phyloP scores from a whole-genome alignment of 2,888 invertebrate species.

The Serripes groenlandicus region DNA sequence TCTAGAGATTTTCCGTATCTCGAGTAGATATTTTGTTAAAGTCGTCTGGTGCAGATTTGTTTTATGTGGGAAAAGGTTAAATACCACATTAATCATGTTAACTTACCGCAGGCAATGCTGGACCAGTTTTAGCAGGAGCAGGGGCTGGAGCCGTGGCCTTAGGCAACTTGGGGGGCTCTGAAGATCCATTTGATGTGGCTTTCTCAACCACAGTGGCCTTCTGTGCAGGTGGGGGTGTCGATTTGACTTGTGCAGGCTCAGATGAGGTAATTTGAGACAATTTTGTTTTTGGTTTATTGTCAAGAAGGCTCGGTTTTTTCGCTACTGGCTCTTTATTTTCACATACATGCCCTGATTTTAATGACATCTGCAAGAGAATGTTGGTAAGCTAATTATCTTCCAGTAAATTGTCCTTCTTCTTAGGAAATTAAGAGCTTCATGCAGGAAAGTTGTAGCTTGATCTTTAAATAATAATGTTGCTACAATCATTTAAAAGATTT shows the following conservation, averaged over 20 bases:
- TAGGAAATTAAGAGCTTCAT: too few species aligned
- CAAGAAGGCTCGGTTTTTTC: not conserved
- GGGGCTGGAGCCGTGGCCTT: too few species aligned
- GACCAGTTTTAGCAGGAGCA: constrained; percentile 60
- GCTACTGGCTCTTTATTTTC: constrained; percentile 2
- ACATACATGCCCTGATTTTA: not conserved
- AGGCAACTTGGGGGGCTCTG: not conserved
- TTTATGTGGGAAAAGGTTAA: not conserved
- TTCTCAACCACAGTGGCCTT: constrained; percentile 24
- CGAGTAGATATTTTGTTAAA: too few species aligned
- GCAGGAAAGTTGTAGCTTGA: too few species aligned
- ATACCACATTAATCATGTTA: too few species aligned
- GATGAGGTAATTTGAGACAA: not conserved
- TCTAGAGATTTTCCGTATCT: too few species aligned
- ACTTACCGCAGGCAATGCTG: constrained; percentile 74
- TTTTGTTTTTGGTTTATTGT: constrained; percentile 10
- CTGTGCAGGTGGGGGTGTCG: not conserved
- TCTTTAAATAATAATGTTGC: too few species aligned
- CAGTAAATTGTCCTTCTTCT: too few species aligned
- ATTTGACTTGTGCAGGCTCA: not conserved
- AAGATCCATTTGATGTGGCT: not conserved
- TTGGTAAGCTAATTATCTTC: too few species aligned
- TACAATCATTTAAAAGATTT: too few species aligned
- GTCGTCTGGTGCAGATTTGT: too few species aligned
- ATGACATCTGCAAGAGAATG: not conserved